Base-by-base conservation (phyloP, 2,113 vertebrate genomes). In the Orthonyx spaldingii region DNA sequence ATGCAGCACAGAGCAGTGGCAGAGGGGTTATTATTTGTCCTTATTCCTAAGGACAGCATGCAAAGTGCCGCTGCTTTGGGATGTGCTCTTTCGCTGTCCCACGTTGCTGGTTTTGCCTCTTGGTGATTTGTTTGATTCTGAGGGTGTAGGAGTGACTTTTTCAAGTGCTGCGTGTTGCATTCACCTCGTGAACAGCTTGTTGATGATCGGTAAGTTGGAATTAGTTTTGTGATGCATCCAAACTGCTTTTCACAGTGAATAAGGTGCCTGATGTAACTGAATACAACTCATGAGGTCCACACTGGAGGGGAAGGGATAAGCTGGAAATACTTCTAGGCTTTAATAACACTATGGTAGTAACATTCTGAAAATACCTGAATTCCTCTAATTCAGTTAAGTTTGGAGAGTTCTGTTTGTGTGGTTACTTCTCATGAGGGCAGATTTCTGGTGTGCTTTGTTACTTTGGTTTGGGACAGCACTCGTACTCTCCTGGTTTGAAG, bases 21-120 rank as follows among this genome's bases (percentile, higher is more conserved):
- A 14, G 7, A 0, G 33, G 52, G 33, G 3, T 6, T 16, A 3
- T 1, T 7, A 0, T 1, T 7, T 37, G 42, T 13, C 52, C 61
- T 17, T 5, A 0, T 9, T 20, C 24, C 22, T 14, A 0, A 23
- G 78, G 22, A 6, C 24, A 56, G 4, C 12, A 4, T 12, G 75
- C 47, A 5, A 81, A 44, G 17, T 9, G 33, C 16, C 13, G 0
- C 50, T 35, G 52, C 52, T 26, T 17, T 19, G 11, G 10, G 3
- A 1, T 1, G 13, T 26, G 7, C 69, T 49, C 27, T 39, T 71
- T 22, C n/a, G 0, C 75, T 9, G 22, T 20, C 32, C 39, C 47
- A 0, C 3, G 1, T 1, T 3, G 66, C 44, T 68, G 55, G 1
- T 23, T 72, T 27, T 50, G 35, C 42, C 72, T 11, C 16, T 8